Base-by-base conservation (phyloP, 2,113 vertebrate species). In the Todiramphus chloris region DNA sequence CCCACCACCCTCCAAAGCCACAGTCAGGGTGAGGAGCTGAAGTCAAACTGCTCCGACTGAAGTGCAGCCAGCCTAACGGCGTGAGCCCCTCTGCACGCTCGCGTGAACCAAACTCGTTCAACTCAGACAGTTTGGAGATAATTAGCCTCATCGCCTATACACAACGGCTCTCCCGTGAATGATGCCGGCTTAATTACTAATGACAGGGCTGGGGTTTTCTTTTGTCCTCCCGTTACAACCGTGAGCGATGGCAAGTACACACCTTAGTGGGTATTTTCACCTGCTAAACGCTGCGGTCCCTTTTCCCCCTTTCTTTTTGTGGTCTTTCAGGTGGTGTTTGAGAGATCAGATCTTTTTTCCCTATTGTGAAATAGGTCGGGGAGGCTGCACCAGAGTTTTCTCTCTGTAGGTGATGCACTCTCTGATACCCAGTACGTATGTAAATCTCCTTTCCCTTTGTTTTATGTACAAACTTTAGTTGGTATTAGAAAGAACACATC, bases 171-270 rank as follows among this genome's bases (percentile, higher is more conserved):
- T 76, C 18, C 78, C 41, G 5, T 93, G 89, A 95, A 69, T 58
- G 90, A 93, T 88, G 92, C 82, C 33, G 58, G 46, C 80, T 59
- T 97, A 93, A 97, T 97, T 86, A 19, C 80, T 60, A n/a, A 67
- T 60, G 95, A 81, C 78, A 88, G 28, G 20, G 46, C 37, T 50
- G 62, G 15, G 16, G 2, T 21, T 33, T 2, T 20, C 15, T n/a
- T 44, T 30, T 28, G 53, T 43, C 51, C 46, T 69, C 59, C 39
- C 74, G 27, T 78, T 93, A 66, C 60, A 70, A 41, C 68, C 0
- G 1, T 0, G 4, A 80, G 21, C 48, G 58, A 55, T 0, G 13
- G 19, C 13, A 62, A 72, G 69, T 18, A 6, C 19, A 69, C 83
- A 69, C 39, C 73, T 78, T 28, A 13, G 50, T 17, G 66, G 46